These are phyloP conservation scores for Mechanitis messenoides DNA, from an alignment of 2,888 invertebrate genomes.

Conservation along the genomic window DNA sequence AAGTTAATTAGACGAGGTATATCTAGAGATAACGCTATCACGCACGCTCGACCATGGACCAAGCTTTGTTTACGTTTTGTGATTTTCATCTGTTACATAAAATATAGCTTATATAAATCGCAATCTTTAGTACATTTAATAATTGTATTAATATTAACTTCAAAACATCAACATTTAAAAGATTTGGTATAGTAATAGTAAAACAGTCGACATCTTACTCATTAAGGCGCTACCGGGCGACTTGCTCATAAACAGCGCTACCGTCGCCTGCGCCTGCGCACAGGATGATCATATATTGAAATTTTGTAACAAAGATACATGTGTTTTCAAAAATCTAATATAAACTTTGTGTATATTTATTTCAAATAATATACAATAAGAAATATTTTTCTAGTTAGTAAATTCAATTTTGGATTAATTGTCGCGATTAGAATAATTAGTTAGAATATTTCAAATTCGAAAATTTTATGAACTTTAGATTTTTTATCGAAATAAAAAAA, in stretches of 20 bases:
- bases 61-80: background rate
- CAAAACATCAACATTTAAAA: background rate
- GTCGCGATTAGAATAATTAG: too few species aligned
- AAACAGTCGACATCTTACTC: constrained; percentile 59
- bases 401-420: too few species aligned
- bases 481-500: too few species aligned
- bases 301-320: background rate
- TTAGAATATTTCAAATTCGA: too few species aligned
- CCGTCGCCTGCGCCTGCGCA: constrained; percentile 30
- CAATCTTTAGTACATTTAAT: background rate
- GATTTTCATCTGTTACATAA: constrained; percentile 1
- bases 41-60: constrained; percentile 26
- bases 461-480: too few species aligned
- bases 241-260: constrained; percentile 44
- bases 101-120: background rate
- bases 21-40: constrained; percentile 44
- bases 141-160: background rate
- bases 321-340: too few species aligned
- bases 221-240: constrained; percentile 60
- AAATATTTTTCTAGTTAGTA: too few species aligned
- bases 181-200: constrained; percentile 20
- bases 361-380: too few species aligned
- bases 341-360: too few species aligned
- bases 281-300: constrained; percentile 4
- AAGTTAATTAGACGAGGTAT: constrained; percentile 49